Evolutionary conservation across 2,113 vertebrate species (phyloP).

Genomic region (Bufo bufo): DNA sequence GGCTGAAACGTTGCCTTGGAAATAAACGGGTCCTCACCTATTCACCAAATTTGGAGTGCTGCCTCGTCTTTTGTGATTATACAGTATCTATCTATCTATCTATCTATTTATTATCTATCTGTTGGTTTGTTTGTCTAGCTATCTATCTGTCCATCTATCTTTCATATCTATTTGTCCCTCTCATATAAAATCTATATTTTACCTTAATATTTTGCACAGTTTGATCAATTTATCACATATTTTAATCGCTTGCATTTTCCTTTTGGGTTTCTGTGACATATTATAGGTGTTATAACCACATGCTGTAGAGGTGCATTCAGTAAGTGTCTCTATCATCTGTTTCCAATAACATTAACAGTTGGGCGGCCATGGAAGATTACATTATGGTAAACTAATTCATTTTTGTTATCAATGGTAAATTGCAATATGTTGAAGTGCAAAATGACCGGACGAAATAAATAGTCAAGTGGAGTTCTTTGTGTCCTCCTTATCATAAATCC

Average conservation of each 20-base stretch:
- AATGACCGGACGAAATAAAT: conserved; percentile 16
- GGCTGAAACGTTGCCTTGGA: too few species aligned
- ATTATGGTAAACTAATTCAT: not conserved
- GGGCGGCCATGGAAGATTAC: not conserved
- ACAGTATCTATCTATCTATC: not conserved
- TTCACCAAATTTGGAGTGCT: too few species aligned
- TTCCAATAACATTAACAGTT: not conserved
- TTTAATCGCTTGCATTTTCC: not conserved
- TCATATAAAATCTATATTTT: too few species aligned
- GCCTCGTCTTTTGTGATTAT: not conserved
- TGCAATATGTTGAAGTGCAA: not conserved
- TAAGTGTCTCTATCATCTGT: not conserved
- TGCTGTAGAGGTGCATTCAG: not conserved
- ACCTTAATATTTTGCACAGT: not conserved
- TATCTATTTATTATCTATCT: not conserved
- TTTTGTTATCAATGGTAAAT: conserved; percentile 20
- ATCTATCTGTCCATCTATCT: not conserved
- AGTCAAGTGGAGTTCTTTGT: not conserved
- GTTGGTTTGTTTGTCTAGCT: not conserved
- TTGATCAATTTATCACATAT: not conserved
- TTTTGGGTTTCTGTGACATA: not conserved
- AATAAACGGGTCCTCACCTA: too few species aligned
- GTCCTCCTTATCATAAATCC: conserved; percentile 18
- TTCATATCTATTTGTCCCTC: not conserved
- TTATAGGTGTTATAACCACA: not conserved